Evolutionary conservation across 37 sponge, comb jelly and placozoan species (phyloP).

Genomic region (Halisarca cf. caerulea): DNA sequence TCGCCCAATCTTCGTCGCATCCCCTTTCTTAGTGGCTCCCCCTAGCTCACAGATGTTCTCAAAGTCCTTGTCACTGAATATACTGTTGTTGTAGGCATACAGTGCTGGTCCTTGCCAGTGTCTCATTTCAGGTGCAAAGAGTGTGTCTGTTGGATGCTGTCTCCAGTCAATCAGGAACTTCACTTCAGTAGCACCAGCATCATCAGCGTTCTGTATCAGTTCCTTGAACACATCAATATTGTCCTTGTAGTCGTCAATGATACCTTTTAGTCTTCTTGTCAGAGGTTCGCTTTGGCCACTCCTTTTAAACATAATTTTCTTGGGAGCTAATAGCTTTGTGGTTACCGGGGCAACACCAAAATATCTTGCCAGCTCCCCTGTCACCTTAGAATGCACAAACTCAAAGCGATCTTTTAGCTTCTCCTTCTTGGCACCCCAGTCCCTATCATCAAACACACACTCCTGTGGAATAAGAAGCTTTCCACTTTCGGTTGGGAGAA

Average conservation of each 20-base stretch:
- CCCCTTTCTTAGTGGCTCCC: conserved; percentile 61
- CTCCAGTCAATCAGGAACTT: conserved; percentile 83
- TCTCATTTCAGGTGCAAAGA: conserved; percentile 55
- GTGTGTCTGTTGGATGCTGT: conserved; percentile 36
- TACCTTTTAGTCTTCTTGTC: conserved; percentile 58
- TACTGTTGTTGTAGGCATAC: conserved; percentile 68
- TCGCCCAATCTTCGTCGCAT: conserved; percentile 75
- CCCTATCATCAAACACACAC: conserved; percentile 26
- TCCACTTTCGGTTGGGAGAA: background rate
- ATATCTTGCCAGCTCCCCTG: conserved; percentile 30
- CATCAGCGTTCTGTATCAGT: conserved; percentile 90
- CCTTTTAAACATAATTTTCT: conserved; percentile 11
- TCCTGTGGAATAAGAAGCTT: background rate
- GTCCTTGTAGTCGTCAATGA: conserved; percentile 64
- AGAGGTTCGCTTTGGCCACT: conserved; percentile 54
- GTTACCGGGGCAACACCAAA: conserved; percentile 63
- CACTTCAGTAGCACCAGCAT: conserved; percentile 77
- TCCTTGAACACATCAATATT: conserved; percentile 84
- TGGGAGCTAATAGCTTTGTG: conserved; percentile 50
- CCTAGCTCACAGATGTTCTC: conserved; percentile 71
- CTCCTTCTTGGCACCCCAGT: background rate
- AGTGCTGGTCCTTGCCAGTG: conserved; percentile 90
- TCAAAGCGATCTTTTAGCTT: conserved; percentile 14
- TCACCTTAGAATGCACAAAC: conserved; percentile 39
- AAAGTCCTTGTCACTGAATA: conserved; percentile 75